Conservation (phyloP, 1,140 invertebrate genomes). For the Maniola jurtina region DNA sequence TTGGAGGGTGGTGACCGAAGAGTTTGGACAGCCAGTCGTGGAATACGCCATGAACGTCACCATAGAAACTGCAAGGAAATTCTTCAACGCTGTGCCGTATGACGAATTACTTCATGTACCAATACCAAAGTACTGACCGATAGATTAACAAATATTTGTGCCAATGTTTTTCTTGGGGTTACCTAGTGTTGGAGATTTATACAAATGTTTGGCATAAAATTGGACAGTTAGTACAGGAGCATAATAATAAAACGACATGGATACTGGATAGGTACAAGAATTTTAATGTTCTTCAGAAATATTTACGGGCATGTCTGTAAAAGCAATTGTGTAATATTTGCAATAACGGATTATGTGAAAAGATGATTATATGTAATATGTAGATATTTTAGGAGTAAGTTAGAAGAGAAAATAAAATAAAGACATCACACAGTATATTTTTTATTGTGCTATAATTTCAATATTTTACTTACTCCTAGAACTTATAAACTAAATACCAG, state of each 20-base stretch:
- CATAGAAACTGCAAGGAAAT: slow-evolving; percentile 62
- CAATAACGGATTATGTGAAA: too few relatives aligned
- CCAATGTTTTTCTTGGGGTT: neutral
- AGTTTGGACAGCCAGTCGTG: slow-evolving; percentile 69
- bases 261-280: too few relatives aligned
- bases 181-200: neutral
- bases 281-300: neutral
- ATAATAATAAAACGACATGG: neutral
- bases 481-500: too few relatives aligned
- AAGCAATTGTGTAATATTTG: neutral
- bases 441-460: too few relatives aligned
- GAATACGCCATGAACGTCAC: slow-evolving; percentile 71
- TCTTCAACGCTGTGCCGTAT: slow-evolving; percentile 67
- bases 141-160: neutral
- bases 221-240: neutral
- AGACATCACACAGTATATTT: too few relatives aligned
- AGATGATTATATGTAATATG: too few relatives aligned
- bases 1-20: slow-evolving; percentile 69
- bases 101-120: slow-evolving; percentile 67
- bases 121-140: slow-evolving; percentile 61
- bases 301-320: neutral
- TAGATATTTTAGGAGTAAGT: too few relatives aligned
- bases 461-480: too few relatives aligned
- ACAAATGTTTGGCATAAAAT: neutral
- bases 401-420: too few relatives aligned